Evolutionary conservation across 2,888 invertebrate species (phyloP).

Genomic region (Andrena fulva): DNA sequence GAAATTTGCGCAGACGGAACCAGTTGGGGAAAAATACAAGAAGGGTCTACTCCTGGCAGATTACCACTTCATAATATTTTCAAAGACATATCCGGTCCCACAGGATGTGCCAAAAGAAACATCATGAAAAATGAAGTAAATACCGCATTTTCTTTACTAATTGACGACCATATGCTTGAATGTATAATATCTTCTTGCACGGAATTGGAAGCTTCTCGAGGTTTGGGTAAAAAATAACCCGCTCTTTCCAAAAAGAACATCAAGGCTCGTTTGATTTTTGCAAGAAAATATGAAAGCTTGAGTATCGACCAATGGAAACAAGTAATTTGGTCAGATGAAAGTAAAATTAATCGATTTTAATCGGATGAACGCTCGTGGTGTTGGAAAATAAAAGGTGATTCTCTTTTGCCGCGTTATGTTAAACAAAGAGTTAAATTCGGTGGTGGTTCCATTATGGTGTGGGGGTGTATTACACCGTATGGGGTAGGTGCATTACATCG

Average conservation of each 20-base stretch:
- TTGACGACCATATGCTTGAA: no score
- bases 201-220: no score
- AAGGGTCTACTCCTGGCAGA: slow-evolving; percentile 42
- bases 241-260: no score
- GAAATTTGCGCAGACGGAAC: slow-evolving; percentile 62
- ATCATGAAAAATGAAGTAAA: no score
- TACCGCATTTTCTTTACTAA: no score
- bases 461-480: slow-evolving; percentile 32
- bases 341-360: slow-evolving; percentile 55
- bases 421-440: slow-evolving; percentile 57
- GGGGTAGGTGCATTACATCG: slow-evolving; percentile 37
- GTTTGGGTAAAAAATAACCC: no score
- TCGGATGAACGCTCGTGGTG: slow-evolving; percentile 47
- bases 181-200: no score
- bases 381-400: slow-evolving; percentile 55
- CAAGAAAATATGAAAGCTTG: slow-evolving; percentile 47
- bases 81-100: no score
- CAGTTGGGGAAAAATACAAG: slow-evolving; percentile 40
- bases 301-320: slow-evolving; percentile 55
- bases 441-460: slow-evolving; percentile 51
- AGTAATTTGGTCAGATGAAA: slow-evolving; percentile 51
- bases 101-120: no score
- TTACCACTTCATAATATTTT: background rate
- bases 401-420: slow-evolving; percentile 39
- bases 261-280: slow-evolving; percentile 51